phyloP scores from a whole-genome alignment of 2,888 invertebrate genomes.

The Mamestra brassicae region DNA sequence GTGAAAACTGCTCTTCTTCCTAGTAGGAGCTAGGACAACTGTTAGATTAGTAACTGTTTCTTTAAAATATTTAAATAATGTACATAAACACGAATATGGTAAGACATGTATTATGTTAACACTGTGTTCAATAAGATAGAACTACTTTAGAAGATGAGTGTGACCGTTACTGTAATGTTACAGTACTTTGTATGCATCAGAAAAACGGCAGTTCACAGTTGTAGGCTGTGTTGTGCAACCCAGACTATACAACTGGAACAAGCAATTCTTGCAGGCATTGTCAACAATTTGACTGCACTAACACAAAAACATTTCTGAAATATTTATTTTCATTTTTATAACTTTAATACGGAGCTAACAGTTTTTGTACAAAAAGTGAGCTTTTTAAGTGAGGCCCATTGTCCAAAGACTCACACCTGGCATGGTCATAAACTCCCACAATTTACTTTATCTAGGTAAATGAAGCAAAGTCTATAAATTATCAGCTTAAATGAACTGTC shows the following conservation, averaged over 20 bases:
- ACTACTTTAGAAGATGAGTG: not conserved
- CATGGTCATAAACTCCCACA: not conserved
- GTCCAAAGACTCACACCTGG: not conserved
- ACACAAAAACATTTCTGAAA: too few relatives aligned
- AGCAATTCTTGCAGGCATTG: not conserved
- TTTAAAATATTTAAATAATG: too few relatives aligned
- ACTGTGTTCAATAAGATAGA: too few relatives aligned
- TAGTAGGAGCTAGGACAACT: too few relatives aligned
- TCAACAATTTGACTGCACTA: not conserved
- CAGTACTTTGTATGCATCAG: conserved; percentile 19
- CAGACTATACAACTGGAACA: not conserved
- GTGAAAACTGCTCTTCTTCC: too few relatives aligned
- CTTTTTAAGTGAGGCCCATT: too few relatives aligned
- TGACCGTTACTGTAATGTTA: not conserved
- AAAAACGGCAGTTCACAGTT: not conserved
- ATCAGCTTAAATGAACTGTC: too few relatives aligned
- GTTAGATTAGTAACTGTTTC: too few relatives aligned
- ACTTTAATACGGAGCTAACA: not conserved
- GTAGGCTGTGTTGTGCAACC: not conserved
- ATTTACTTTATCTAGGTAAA: not conserved
- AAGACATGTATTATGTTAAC: too few relatives aligned
- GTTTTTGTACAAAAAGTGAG: not conserved
- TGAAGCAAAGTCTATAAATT: not conserved
- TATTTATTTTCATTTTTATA: too few relatives aligned
- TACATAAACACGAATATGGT: too few relatives aligned